Conservation (phyloP, 35 echinoderm and acorn worm genomes). For the Ophioderma brevispina region DNA sequence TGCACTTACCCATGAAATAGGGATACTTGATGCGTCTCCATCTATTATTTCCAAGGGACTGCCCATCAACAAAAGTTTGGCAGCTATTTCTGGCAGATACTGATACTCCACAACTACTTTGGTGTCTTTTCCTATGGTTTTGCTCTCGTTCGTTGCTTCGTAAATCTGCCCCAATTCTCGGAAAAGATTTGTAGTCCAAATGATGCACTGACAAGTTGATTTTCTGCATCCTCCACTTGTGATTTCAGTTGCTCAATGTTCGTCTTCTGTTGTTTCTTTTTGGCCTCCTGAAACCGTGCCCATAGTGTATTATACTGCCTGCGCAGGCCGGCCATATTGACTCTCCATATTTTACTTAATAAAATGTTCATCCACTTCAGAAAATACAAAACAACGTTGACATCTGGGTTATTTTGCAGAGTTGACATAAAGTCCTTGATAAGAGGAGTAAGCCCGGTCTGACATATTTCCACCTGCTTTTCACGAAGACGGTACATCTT, state of each 20-base stretch:
- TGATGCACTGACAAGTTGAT: neutral
- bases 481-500: neutral
- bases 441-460: neutral
- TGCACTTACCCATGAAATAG: slow-evolving; percentile 20
- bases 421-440: neutral
- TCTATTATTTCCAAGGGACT: slow-evolving; percentile 33
- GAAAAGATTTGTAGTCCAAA: neutral
- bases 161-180: slow-evolving; percentile 15
- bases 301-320: neutral
- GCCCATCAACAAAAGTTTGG: slow-evolving; percentile 22
- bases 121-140: neutral
- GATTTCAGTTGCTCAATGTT: neutral
- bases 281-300: neutral
- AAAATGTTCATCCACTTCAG: neutral
- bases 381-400: slow-evolving; percentile 12
- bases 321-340: neutral
- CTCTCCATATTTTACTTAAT: neutral
- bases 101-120: neutral
- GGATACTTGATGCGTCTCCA: slow-evolving; percentile 36
- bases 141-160: neutral
- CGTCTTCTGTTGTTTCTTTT: neutral
- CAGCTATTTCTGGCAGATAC: slow-evolving; percentile 19
- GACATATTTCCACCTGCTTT: neutral
- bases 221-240: neutral
- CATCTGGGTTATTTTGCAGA: neutral